Conservation (phyloP, 2,113 vertebrate genomes). For the Alligator mississippiensis region DNA sequence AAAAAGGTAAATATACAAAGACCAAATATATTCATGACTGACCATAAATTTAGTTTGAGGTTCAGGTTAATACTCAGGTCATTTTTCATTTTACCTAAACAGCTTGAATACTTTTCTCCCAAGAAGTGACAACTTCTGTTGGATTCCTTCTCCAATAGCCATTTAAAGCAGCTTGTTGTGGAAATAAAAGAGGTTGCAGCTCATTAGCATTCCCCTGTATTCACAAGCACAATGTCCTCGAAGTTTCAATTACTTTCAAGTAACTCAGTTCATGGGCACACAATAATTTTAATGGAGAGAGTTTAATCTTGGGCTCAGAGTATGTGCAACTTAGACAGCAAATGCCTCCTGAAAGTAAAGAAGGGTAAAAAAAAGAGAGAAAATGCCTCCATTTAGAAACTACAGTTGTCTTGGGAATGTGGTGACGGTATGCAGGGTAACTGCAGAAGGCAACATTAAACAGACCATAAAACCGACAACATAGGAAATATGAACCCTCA, state of each 20-base stretch:
- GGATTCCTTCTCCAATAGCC: not conserved
- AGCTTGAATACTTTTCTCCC: not conserved
- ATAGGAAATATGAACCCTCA: not conserved
- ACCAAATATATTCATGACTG: not conserved
- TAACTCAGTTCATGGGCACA: conserved; percentile 50
- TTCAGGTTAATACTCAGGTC: not conserved
- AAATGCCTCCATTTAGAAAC: not conserved
- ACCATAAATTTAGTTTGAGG: not conserved
- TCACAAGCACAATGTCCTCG: conserved; percentile 6
- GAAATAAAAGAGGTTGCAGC: not conserved
- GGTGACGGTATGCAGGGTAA: not conserved
- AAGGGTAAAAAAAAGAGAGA: not conserved
- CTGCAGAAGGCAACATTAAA: not conserved
- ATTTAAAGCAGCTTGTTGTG: not conserved
- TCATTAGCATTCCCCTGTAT: conserved; percentile 52
- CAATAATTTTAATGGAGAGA: conserved; percentile 36
- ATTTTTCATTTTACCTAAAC: conserved; percentile 24
- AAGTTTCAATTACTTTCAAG: conserved; percentile 56
- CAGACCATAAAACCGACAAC: not conserved
- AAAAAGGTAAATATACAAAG: not conserved
- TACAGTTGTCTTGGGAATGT: not conserved
- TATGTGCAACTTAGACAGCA: conserved; percentile 10
- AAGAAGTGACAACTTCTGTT: not conserved
- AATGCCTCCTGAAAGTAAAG: conserved; percentile 15
- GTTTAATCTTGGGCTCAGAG: conserved; percentile 52